Base-by-base conservation (phyloP, 2,797 vertebrate species). In the Petrocephalus sullivani region DNA sequence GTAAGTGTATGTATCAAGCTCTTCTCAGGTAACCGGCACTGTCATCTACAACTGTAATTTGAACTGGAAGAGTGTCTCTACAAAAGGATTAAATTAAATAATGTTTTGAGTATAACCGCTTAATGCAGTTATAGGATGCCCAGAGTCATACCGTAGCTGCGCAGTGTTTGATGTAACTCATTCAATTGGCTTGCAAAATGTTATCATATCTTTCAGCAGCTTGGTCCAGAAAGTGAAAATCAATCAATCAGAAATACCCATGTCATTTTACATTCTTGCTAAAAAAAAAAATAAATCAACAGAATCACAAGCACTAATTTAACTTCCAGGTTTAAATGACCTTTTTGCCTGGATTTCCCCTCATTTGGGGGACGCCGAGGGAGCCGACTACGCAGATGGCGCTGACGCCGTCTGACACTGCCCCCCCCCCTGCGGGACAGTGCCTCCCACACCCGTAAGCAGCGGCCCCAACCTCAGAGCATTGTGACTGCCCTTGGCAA, bases 171-270 rank as follows among this genome's bases (percentile, higher is more conserved):
- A 67, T 10, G 12, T 67, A 12, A 28, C 23, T 14, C 61, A 67
- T 67, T 33, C 61, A 64, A 12, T 64, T 75, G 61, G 86, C 81
- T 61, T 88, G 75, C 78, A 88, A 90, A 88, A 75, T 89, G 89
- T 88, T 89, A 82, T 88, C 87, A 85, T 88, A 87, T 49, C 21
- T 87, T 87, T 88, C 90, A 88, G 85, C 60, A 88, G 88, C 54
- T 85, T 89, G 81, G 71, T 61, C 46, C 49, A 81, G 33, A 86
- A 86, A 21, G 54, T 57, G n/a, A 86, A 89, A 88, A 87, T 21
- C 89, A 88, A 91, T 87, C 88, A 90, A 28, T 87, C 58, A 82
- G 46, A 90, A 88, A 91, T 46, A 67, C 71, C 85, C 9, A 46
- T 51, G 23, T 82, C 81, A 51, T 87, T 87, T 8, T 67, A 23